phyloP scores from a whole-genome alignment of 2,797 vertebrate species.

The Sebastes nivosus region DNA sequence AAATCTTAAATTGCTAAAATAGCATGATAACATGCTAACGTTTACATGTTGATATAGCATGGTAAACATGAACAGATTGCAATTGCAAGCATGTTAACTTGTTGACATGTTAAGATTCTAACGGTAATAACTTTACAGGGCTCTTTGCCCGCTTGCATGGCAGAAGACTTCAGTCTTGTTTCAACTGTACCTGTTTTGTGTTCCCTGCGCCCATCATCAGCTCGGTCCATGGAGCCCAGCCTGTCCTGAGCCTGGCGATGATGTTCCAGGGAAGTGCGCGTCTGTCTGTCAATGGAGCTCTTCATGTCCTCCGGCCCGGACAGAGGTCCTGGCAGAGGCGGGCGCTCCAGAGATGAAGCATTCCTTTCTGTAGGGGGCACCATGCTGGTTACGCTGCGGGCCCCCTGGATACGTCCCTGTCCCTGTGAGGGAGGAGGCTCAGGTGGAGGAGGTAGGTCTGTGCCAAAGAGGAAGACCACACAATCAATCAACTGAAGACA shows the following conservation, averaged over 20 bases:
- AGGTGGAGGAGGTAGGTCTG: constrained; percentile 98
- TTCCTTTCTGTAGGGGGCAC: constrained; percentile 88
- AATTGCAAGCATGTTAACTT: background rate
- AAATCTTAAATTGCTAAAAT: background rate
- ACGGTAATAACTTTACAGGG: background rate
- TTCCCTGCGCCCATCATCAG: constrained; percentile 88
- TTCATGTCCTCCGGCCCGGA: constrained; percentile 89
- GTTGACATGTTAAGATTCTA: background rate
- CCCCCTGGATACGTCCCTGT: constrained; percentile 87
- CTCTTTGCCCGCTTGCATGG: background rate
- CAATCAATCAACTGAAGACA: background rate
- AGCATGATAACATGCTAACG: background rate
- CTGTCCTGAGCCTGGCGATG: constrained; percentile 92
- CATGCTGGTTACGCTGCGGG: constrained; percentile 80
- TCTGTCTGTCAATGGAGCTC: constrained; percentile 89
- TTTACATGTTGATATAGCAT: background rate
- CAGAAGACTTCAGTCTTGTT: background rate
- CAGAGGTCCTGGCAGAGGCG: constrained; percentile 81
- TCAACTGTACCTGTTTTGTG: constrained; percentile 88
- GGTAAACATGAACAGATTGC: background rate
- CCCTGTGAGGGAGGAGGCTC: constrained; percentile 96
- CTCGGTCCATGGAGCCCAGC: constrained; percentile 91
- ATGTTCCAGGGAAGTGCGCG: constrained; percentile 92
- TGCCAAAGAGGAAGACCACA: constrained; percentile 17
- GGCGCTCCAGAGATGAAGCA: constrained; percentile 94